Conservation (phyloP, 2,113 vertebrate species). For the Channa argus region DNA sequence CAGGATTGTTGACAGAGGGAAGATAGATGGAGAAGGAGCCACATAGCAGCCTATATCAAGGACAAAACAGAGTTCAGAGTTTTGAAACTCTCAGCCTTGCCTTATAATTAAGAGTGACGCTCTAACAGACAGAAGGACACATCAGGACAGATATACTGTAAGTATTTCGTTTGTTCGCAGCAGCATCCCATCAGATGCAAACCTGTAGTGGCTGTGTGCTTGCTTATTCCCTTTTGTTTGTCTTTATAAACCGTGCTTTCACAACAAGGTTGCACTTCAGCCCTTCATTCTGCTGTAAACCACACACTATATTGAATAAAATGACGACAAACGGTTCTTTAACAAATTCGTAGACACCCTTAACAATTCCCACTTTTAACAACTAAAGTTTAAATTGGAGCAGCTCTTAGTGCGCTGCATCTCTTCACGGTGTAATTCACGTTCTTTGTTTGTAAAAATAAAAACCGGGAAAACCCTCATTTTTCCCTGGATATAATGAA, state of each 20-base stretch:
- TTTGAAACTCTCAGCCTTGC: slow-evolving; percentile 23
- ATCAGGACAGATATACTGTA: not conserved
- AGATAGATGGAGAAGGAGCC: slow-evolving; percentile 39
- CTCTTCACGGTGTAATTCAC: slow-evolving; percentile 17
- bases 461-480: slow-evolving; percentile 26
- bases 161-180: slow-evolving; percentile 13
- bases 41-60: slow-evolving; percentile 32
- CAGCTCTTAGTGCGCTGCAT: not conserved
- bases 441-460: slow-evolving; percentile 38
- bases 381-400: slow-evolving; percentile 46
- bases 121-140: slow-evolving; percentile 3
- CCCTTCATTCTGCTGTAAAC: slow-evolving; percentile 31
- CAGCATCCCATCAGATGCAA: not conserved
- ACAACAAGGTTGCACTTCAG: slow-evolving; percentile 33
- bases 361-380: slow-evolving; percentile 22
- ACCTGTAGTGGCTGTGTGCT: slow-evolving; percentile 2
- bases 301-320: slow-evolving; percentile 16
- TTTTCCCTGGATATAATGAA: slow-evolving; percentile 41
- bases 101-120: slow-evolving; percentile 10
- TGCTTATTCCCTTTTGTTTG: not conserved
- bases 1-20: slow-evolving; percentile 47
- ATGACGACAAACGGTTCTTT: slow-evolving; percentile 6
- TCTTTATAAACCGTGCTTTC: slow-evolving; percentile 20
- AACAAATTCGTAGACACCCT: slow-evolving; percentile 22
- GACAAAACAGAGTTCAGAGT: slow-evolving; percentile 40